Percentiles rank a stretch among this genome's conserved stretches.
These are phyloP conservation scores for Drosophila repleta DNA, from an alignment of 1,140 invertebrate species.

Conservation along the genomic window DNA sequence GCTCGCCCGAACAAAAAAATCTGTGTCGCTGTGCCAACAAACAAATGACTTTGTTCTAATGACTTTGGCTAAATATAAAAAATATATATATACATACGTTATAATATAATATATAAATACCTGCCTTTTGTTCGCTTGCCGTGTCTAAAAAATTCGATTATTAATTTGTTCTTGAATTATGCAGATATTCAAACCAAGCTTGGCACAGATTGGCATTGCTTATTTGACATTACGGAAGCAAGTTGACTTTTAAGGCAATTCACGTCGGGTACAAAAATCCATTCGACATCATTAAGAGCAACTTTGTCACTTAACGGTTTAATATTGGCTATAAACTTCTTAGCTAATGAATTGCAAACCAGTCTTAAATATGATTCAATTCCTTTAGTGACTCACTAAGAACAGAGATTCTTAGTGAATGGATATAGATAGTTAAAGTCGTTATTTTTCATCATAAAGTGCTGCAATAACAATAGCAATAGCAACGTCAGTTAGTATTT, in stretches of 20 bases:
- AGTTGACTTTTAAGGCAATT: constrained; percentile 64
- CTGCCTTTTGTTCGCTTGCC: constrained; percentile 4
- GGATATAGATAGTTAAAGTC: too few relatives aligned
- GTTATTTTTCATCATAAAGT: too few relatives aligned
- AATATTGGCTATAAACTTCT: constrained; percentile 18
- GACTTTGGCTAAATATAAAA: constrained; percentile 54
- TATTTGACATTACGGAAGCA: constrained; percentile 71
- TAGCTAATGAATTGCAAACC: constrained; percentile 7
- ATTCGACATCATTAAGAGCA: constrained; percentile 24
- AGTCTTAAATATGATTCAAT: neutral
- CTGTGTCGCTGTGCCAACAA: constrained; percentile 70
- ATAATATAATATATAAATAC: neutral
- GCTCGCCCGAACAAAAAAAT: constrained; percentile 2
- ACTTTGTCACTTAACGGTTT: constrained; percentile 32
- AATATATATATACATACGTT: neutral
- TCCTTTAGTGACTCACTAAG: neutral
- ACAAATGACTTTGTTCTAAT: constrained; percentile 73
- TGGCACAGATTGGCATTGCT: constrained; percentile 24
- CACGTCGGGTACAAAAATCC: constrained; percentile 18
- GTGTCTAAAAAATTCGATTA: constrained; percentile 43
- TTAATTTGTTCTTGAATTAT: constrained; percentile 67
- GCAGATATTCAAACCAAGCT: constrained; percentile 66
- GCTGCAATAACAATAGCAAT: too few relatives aligned
- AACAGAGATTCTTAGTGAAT: neutral
- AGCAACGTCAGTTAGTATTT: too few relatives aligned